Base-by-base conservation (phyloP, 1,140 invertebrate genomes). In the Choristoneura fumiferana region DNA sequence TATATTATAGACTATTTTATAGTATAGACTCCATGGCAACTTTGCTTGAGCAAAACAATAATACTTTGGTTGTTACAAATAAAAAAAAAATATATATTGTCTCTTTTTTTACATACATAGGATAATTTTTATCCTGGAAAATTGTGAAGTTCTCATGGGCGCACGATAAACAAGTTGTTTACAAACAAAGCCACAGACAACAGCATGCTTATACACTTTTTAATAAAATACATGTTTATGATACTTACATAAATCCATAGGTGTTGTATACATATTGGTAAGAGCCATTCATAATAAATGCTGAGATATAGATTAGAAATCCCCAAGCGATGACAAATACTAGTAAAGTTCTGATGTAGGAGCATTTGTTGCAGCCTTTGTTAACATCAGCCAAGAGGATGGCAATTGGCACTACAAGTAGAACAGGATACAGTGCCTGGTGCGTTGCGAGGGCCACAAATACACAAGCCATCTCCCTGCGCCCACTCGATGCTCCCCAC, bases 391-490 rank as follows among this genome's bases (percentile, higher is more conserved):
- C 85, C 40, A 90, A 60, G 57, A 90, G 60, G 49, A 90, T 89
- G 10, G 93, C 88, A 22, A 94, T 91, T 4, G 97, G 97, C 33
- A 97, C 94, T 71, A 98, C 91, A 0, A 98, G 89, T 18, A 95
- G 92, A 8, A 96, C 78, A 0, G 97, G 96, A 89, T 99, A 99
- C 18, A 99, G 90, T 45, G 95, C 94, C 73, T 98, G 95, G 60
- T 97, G 92, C 1, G 95, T 93, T 33, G 96, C 92, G 4, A 97
- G 69, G 0, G 95, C 94, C 45, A 98, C 90, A 13, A 93, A 90
- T 0, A 94, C 45, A 62, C 93, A 92, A 61, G 93, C 92, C 8
- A 93, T 49, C 3, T 92, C 62, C 29, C 91, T 85, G 4, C 90
- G 90, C 72, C 94, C 93, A 88, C 92, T 93, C 17, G 94, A 89